Conservation (phyloP, 1,140 invertebrate species). For the Philaenus spumarius region DNA sequence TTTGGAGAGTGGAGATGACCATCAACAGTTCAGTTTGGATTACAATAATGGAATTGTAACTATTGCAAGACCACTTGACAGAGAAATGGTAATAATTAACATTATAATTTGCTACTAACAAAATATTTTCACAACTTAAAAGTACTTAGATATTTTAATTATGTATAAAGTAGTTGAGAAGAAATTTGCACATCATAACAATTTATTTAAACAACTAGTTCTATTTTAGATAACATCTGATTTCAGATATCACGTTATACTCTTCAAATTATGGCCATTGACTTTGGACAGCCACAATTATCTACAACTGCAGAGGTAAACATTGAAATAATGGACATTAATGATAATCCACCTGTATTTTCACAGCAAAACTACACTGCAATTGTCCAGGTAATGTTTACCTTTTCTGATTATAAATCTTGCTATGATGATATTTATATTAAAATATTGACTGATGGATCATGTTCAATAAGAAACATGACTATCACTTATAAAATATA, state of each 20-base stretch:
- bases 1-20: conserved; percentile 68
- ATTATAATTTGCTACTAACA: too few species aligned
- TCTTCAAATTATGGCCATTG: conserved; percentile 70
- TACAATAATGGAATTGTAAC: conserved; percentile 67
- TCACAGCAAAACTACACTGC: conserved; percentile 70
- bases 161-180: too few species aligned
- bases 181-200: too few species aligned
- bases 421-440: too few species aligned
- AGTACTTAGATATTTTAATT: too few species aligned
- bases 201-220: too few species aligned
- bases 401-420: too few species aligned
- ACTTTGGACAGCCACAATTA: conserved; percentile 67
- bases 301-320: conserved; percentile 66
- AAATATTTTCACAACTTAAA: too few species aligned
- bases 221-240: too few species aligned
- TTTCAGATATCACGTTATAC: conserved; percentile 57
- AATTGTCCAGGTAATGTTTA: conserved; percentile 62
- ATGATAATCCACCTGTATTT: conserved; percentile 82
- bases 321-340: conserved; percentile 77
- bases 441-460: too few species aligned
- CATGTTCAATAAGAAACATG: too few species aligned
- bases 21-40: conserved; percentile 73
- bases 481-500: too few species aligned
- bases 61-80: conserved; percentile 67
- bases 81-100: conserved; percentile 56